Evolutionary conservation across 1,140 invertebrate genomes (phyloP), one percentile per base, ranked within the genome.

Genomic region (Pseudomyrmex dendroicus): DNA sequence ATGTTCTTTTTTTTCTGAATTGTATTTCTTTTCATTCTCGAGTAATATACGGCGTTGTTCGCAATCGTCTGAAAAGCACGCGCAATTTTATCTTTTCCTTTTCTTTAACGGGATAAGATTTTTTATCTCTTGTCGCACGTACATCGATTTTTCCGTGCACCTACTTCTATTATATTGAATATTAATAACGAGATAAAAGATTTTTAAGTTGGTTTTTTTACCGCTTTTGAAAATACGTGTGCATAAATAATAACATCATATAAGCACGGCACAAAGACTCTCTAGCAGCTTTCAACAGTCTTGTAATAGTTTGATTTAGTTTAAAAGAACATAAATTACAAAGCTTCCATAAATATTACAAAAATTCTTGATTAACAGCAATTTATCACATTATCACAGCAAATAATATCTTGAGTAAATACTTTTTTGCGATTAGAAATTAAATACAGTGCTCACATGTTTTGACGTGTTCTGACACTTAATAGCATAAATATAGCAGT

Each of bases 241-340:
- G 66, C 82, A 84, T 52, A 85, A 72, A 50, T 83, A 66, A 66
- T 85, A 86, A 50, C 84, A 91, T 85, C 84, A 86, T 9, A 86
- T 9, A 86, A 76, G 56, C 86, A 77, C 35, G 88, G 85, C 22
- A 86, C 63, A 84, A 5, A 92, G 73, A 35, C 5, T 35, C 35
- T 35, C 35, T 35, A 35, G 35, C 35, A 35, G 4, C 35, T 35
- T 35, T 35, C 5, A 35, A 35, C 5, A 12, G 20, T 44, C 62
- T 80, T 89, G n/a, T 1, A 88, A 15, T 0, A 90, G 64, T 48
- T 84, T 62, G 77, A 73, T 20, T 88, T 88, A 82, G 17, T 2
- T 50, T 86, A 35, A 35, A 35, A 35, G 46, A 20, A 15, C 57
- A 5, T 50, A 35, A 35, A 35, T 59, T 13, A 59, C 48, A 1